These are phyloP conservation scores for Luperina testacea DNA, from an alignment of 2,888 invertebrate genomes.

Conservation along the genomic window DNA sequence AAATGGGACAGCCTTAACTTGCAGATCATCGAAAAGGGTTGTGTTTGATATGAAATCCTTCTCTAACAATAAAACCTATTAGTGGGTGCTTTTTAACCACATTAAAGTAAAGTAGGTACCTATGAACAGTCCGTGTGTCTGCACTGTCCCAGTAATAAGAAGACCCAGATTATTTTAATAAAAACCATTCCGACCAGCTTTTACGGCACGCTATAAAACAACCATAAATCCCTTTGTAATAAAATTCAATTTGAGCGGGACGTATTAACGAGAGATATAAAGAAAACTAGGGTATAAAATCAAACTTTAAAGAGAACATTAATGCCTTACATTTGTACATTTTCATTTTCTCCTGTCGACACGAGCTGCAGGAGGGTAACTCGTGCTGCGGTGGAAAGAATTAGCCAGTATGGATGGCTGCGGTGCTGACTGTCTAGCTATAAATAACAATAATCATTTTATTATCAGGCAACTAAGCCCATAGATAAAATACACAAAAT, in stretches of 20 bases:
- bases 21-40: conserved; percentile 18
- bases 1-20: conserved; percentile 27
- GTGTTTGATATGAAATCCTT: conserved; percentile 16
- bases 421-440: neutral
- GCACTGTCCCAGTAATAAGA: conserved; percentile 28
- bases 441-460: too few species aligned
- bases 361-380: neutral
- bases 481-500: too few species aligned
- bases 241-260: conserved; percentile 67
- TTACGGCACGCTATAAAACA: conserved; percentile 64
- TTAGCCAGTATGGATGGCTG: neutral
- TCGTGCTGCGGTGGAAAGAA: conserved; percentile 5
- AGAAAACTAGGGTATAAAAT: conserved; percentile 55
- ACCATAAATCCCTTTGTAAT: conserved; percentile 63
- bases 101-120: conserved; percentile 9
- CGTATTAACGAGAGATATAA: conserved; percentile 59
- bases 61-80: conserved; percentile 20
- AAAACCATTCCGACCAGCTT: conserved; percentile 58
- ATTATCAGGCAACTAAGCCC: too few species aligned
- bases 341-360: conserved; percentile 1
- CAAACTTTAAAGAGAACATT: conserved; percentile 47
- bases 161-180: conserved; percentile 64
- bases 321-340: conserved; percentile 17
- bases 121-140: neutral
- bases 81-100: neutral